Evolutionary conservation across 2,113 vertebrate species (phyloP).

Genomic region (Lates calcarifer): DNA sequence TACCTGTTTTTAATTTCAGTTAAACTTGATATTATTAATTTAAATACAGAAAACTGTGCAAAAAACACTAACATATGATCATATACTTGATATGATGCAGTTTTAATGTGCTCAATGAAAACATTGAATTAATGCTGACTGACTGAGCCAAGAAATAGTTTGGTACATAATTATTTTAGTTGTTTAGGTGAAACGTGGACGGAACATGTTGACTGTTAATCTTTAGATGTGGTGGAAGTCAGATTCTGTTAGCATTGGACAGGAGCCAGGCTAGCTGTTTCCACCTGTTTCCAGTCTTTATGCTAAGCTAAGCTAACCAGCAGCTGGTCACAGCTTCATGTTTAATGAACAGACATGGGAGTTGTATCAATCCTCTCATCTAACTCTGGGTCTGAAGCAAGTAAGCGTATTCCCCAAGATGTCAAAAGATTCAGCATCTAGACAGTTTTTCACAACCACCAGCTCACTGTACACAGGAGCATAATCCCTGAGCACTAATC

Average conservation of each 20-base stretch:
- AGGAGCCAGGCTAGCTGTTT: background rate
- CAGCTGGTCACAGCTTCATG: background rate
- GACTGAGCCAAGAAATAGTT: background rate
- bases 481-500: conserved; percentile 67
- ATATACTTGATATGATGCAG: background rate
- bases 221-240: background rate
- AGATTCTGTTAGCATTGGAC: background rate
- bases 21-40: background rate
- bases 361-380: background rate
- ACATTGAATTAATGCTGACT: too few relatives aligned
- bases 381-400: background rate
- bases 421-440: background rate
- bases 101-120: too few relatives aligned
- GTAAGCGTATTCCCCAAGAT: background rate
- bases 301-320: background rate
- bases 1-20: too few relatives aligned
- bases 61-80: background rate
- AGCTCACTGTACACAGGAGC: conserved; percentile 21
- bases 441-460: conserved; percentile 7
- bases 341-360: background rate
- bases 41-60: background rate
- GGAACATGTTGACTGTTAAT: background rate
- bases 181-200: too few relatives aligned
- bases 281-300: background rate
- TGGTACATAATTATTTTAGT: too few relatives aligned